Evolutionary conservation across 2,888 invertebrate genomes (phyloP).

Genomic region (Anoncus sp.): DNA sequence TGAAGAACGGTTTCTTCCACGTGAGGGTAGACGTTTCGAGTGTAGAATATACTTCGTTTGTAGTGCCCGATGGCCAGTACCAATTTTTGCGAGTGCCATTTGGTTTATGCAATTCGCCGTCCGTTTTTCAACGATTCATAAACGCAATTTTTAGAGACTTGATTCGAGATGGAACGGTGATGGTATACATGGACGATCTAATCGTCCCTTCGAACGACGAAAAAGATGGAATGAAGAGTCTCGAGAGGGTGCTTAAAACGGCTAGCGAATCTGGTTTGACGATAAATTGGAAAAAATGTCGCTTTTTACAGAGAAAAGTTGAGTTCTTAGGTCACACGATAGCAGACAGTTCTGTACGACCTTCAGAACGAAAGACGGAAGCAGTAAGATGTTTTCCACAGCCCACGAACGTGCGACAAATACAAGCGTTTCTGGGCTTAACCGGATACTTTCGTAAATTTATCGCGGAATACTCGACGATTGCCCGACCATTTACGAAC

Average conservation of each 20-base stretch:
- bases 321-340: constrained; percentile 63
- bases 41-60: constrained; percentile 70
- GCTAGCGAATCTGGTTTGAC: constrained; percentile 25
- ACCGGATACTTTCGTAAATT: constrained; percentile 53
- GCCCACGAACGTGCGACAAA: constrained; percentile 23
- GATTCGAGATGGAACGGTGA: constrained; percentile 22
- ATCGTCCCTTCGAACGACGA: constrained; percentile 52
- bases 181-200: constrained; percentile 60
- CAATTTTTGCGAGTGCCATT: constrained; percentile 54
- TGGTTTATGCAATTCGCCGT: too few species aligned
- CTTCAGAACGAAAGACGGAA: constrained; percentile 53
- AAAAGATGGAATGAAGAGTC: constrained; percentile 34
- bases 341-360: constrained; percentile 56
- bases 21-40: constrained; percentile 65
- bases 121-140: constrained; percentile 51
- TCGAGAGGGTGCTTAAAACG: constrained; percentile 47
- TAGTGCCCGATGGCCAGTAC: constrained; percentile 74
- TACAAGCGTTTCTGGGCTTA: constrained; percentile 42
- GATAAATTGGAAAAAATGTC: too few species aligned
- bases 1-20: constrained; percentile 69
- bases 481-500: constrained; percentile 41
- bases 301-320: constrained; percentile 35
- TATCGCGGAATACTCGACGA: constrained; percentile 33
- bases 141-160: constrained; percentile 38
- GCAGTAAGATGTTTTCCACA: constrained; percentile 52